Evolutionary conservation across 1,140 invertebrate species (phyloP).

Genomic region (Sycophila sp.): DNA sequence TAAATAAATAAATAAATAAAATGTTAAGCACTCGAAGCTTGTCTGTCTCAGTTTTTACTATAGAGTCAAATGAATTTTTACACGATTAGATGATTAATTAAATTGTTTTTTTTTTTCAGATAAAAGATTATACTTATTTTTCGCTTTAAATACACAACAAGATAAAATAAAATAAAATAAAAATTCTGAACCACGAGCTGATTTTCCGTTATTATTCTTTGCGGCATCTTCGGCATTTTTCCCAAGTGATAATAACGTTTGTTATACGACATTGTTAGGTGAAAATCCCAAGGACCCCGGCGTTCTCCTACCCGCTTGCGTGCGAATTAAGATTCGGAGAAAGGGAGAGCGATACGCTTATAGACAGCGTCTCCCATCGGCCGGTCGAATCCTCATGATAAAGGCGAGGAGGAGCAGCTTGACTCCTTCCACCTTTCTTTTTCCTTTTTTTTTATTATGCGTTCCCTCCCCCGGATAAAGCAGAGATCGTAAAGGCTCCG

Average conservation of each 20-base stretch:
- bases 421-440: background rate
- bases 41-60: too few species aligned
- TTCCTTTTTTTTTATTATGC: conserved; percentile 26
- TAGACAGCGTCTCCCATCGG: background rate
- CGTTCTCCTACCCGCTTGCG: background rate
- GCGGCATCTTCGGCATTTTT: too few species aligned
- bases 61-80: too few species aligned
- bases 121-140: too few species aligned
- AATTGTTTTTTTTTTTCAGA: too few species aligned
- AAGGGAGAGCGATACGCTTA: background rate
- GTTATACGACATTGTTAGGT: background rate
- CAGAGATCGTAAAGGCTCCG: conserved; percentile 47
- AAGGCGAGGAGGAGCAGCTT: background rate
- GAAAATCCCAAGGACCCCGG: background rate
- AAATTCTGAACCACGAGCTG: too few species aligned
- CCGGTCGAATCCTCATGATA: conserved; percentile 13
- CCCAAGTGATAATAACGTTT: conserved; percentile 12
- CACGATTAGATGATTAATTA: too few species aligned
- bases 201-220: too few species aligned
- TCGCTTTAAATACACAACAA: too few species aligned
- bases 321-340: conserved; percentile 15
- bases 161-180: too few species aligned
- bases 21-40: too few species aligned
- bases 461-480: conserved; percentile 11
- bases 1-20: too few species aligned